Evolutionary conservation across 2,888 invertebrate genomes (phyloP).

Genomic region (Periphyllus acericola): DNA sequence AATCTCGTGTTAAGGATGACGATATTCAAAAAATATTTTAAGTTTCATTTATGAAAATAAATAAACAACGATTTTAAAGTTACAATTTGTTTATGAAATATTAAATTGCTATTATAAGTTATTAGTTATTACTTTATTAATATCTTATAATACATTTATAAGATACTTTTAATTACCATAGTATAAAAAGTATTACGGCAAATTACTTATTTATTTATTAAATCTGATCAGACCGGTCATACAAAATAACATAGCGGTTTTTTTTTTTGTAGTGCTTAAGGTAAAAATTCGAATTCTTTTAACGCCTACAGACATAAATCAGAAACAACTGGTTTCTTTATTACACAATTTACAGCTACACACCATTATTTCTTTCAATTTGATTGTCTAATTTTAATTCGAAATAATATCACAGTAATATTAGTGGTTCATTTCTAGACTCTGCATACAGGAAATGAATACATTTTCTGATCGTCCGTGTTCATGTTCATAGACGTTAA

Average conservation of each 20-base stretch:
- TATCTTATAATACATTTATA: not conserved
- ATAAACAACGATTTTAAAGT: not conserved
- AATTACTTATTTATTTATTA: not conserved
- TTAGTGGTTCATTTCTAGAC: not conserved
- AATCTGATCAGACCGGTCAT: not conserved
- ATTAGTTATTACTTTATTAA: not conserved
- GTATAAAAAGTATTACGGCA: not conserved
- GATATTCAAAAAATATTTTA: not conserved
- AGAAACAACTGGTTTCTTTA: constrained; percentile 16
- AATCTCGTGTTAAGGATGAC: not conserved
- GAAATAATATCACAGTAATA: not conserved
- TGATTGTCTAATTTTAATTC: constrained; percentile 9
- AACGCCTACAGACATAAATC: constrained; percentile 26
- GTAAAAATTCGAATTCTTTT: constrained; percentile 24
- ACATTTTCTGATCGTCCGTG: constrained; percentile 14
- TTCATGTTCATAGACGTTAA: constrained; percentile 1
- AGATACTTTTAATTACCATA: not conserved
- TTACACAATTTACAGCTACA: constrained; percentile 18
- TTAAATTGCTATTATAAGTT: no score
- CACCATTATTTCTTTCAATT: not conserved
- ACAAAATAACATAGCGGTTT: not conserved
- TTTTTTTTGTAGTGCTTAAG: not conserved
- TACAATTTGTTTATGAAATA: no score
- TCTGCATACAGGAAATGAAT: constrained; percentile 14
- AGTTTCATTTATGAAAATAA: not conserved